Evolutionary conservation across 2,888 invertebrate species (phyloP).

Genomic region (Byasa hedistus): DNA sequence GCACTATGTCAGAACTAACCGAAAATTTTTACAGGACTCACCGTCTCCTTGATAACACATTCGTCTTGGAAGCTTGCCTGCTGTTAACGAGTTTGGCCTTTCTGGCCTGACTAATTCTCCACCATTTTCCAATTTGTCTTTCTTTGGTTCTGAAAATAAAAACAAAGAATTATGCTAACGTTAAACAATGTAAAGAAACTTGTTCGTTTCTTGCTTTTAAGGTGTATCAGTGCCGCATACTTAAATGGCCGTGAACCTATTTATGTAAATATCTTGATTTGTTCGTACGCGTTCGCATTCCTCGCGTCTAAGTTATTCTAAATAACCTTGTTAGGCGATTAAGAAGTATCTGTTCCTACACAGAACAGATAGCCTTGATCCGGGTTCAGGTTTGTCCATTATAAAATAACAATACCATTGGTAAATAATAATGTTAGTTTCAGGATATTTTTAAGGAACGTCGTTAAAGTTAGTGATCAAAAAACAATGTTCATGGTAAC

Average conservation of each 20-base stretch:
- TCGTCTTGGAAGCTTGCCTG: constrained; percentile 87
- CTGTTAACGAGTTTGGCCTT: constrained; percentile 89
- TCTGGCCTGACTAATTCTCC: constrained; percentile 83
- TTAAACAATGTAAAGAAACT: background rate
- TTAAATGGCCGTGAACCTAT: constrained; percentile 5
- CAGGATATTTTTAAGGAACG: too few species aligned
- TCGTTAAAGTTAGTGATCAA: background rate
- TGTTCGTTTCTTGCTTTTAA: background rate
- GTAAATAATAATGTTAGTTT: too few species aligned
- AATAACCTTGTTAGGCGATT: background rate
- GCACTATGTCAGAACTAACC: background rate
- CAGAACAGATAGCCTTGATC: background rate
- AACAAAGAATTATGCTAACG: constrained; percentile 33
- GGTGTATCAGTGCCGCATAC: background rate
- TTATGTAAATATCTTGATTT: constrained; percentile 2
- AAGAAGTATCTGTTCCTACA: background rate
- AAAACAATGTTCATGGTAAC: background rate
- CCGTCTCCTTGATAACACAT: constrained; percentile 91
- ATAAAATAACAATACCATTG: too few species aligned
- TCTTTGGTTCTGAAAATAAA: constrained; percentile 91
- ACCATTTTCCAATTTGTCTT: constrained; percentile 92
- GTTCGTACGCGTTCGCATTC: background rate
- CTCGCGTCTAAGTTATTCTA: background rate
- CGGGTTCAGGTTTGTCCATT: background rate
- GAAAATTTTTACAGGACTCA: constrained; percentile 45